These are phyloP conservation scores for Petrolisthes manimaculis DNA, from an alignment of 2,888 invertebrate species.

Conservation along the genomic window DNA sequence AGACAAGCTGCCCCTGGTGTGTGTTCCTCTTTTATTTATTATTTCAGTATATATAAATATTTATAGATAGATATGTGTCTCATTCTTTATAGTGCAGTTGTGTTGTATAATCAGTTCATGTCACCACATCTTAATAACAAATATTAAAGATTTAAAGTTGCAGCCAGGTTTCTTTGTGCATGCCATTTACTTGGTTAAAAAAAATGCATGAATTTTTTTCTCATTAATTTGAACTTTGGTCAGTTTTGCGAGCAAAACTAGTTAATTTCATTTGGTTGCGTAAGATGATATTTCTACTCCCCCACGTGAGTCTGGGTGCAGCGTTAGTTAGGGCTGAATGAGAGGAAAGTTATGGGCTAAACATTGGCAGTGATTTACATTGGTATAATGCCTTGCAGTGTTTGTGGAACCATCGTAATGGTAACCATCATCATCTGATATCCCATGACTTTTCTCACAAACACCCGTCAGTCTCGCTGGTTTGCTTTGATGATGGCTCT, in stretches of 20 bases:
- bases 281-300: neutral
- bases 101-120: neutral
- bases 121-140: neutral
- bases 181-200: neutral
- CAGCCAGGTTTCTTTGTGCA: neutral
- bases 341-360: no score
- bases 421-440: no score
- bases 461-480: no score
- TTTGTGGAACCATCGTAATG: no score
- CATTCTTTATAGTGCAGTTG: neutral
- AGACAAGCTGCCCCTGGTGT: conserved; percentile 91
- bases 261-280: neutral
- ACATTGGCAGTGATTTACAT: no score
- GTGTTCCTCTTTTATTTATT: conserved; percentile 39
- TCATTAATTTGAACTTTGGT: neutral
- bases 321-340: no score
- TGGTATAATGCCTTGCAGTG: no score
- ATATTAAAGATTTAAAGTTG: neutral
- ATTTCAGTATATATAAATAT: neutral
- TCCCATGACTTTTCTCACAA: no score
- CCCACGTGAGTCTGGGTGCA: no score
- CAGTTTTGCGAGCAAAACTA: neutral
- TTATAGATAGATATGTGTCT: neutral
- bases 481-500: no score
- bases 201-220: neutral